Evolutionary conservation across 2,113 vertebrate species (phyloP), one percentile per base, ranked within the genome.

Genomic region (Pipra filicauda): DNA sequence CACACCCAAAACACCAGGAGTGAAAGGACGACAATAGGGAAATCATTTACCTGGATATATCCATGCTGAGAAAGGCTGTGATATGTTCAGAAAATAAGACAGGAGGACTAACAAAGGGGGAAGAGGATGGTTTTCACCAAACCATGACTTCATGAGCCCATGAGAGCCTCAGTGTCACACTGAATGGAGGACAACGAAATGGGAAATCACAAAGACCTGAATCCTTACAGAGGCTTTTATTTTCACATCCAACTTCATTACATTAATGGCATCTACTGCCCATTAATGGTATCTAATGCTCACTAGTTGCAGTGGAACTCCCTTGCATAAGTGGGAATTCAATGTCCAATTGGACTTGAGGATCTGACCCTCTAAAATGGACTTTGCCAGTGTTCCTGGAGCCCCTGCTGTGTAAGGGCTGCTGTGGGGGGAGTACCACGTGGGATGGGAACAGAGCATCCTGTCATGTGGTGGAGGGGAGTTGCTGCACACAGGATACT

Each of bases 381-480:
- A 22, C 27, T 41, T 23, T 4, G 4, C 12, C 44, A 26, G 46
- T 43, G 70, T 27, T 49, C 70, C 41, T 7, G 14, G 39, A 44
- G 33, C 30, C 51, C 62, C n/a, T 51, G 59, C 43, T 30, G 46
- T 5, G 35, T 48, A 9, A 33, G 51, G 51, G 43, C 59, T 81
- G 62, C 44, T 24, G 31, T 4, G 3, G 23, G 3, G 14, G 48
- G 48, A 67, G 24, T 15, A 26, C 7, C 1, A 0, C 1, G 5
- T 54, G 46, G 54, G 69, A n/a, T 8, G 28, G 43, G 67, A 73
- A 24, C 39, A 27, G 49, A 83, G 64, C 64, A 26, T 61, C 75
- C 83, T 70, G 67, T 71, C 23, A 51, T 2, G 16, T 1, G 2
- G 79, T 33, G 8, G 22, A 66, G 37, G 24, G 71, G 44, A 73